These are phyloP conservation scores for Alexandromys fortis DNA, from an alignment of 2,113 vertebrate species.

Conservation along the genomic window DNA sequence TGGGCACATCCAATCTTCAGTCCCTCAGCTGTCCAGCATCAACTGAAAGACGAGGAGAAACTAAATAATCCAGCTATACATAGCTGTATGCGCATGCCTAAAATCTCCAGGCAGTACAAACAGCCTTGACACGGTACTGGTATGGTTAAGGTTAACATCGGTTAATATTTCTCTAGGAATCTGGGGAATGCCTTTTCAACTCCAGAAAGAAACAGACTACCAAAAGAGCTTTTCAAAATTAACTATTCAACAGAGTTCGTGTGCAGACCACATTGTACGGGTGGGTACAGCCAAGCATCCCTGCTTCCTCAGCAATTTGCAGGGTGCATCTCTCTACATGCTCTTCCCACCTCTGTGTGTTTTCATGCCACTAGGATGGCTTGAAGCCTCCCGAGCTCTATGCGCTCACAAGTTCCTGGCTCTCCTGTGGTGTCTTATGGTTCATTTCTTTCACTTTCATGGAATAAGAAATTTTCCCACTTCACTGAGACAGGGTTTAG, in stretches of 20 bases:
- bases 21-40: neutral
- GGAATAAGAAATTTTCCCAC: neutral
- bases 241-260: neutral
- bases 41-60: neutral
- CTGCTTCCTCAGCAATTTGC: neutral
- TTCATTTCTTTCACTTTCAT: neutral
- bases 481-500: neutral
- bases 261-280: neutral
- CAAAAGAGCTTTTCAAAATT: neutral
- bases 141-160: neutral
- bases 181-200: neutral
- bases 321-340: neutral
- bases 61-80: neutral
- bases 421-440: neutral
- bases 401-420: neutral
- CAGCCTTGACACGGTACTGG: neutral
- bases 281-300: neutral
- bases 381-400: neutral
- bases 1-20: neutral
- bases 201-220: neutral
- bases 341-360: neutral
- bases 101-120: neutral
- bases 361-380: neutral
- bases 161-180: neutral
- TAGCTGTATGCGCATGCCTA: neutral